Evolutionary conservation across 2,113 vertebrate genomes (phyloP), one percentile per base, ranked within the genome.

Genomic region (Blennius ocellaris): DNA sequence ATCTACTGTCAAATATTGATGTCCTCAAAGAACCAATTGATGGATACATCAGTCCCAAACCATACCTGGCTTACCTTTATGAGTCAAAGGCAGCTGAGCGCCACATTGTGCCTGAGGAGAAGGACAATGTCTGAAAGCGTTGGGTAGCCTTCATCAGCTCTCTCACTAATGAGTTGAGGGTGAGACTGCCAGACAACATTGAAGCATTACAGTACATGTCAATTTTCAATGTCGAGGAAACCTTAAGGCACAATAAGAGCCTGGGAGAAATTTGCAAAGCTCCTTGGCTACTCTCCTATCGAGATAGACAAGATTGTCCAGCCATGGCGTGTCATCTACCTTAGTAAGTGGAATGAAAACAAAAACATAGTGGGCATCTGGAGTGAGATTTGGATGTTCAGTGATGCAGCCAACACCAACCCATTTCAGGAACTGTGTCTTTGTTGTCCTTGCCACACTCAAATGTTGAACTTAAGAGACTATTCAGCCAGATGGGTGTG

Each of bases 401-500:
- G 21, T 12, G 41, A 56, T 69, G 37, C 65, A 75, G 54, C 55
- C 61, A 30, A 12, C 49, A 55, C 36, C 30, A 65, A 58, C 21
- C 44, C 8, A 0, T 73, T 80, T 74, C 64, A 64, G 0, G 59
- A 80, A 59, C 55, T 49, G 45, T 52, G 45, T 63, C 71, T 69
- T 47, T 69, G 38, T 70, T 75, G 30, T 64, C 36, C 30, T 78
- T 66, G 38, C 49, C 54, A 61, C 74, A 69, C 58, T 56, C 7
- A 0, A 74, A 65, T 61, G 57, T 57, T 63, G 37, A 73, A 69
- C 53, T 80, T 3, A 5, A 69, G 41, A 49, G 16, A 62, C 0
- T 77, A 53, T 76, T 82, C 41, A 74, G 64, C 16, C 58, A 73
- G 48, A 82, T 81, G 45, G 40, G 52, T 62, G 57, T 69, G 63